Conservation (phyloP, 2,113 vertebrate species). For the Thinocorus orbignyianus region DNA sequence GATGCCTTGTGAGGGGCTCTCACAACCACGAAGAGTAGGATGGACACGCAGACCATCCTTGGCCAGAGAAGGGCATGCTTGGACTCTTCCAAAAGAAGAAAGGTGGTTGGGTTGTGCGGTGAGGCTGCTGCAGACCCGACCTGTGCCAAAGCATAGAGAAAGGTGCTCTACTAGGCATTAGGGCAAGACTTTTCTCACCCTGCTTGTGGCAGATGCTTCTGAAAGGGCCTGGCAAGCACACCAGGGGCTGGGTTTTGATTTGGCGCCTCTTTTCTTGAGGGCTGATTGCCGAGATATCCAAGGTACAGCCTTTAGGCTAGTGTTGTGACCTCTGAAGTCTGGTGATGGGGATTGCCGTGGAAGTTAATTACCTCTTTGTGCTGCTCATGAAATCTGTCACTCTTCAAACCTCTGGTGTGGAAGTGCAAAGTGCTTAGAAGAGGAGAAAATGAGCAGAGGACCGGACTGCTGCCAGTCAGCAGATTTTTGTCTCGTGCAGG, state of each 20-base stretch:
- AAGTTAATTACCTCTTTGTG: not conserved
- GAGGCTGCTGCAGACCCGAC: not conserved
- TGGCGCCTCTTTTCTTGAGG: not conserved
- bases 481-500: not conserved
- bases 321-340: not conserved
- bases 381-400: not conserved
- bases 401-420: not conserved
- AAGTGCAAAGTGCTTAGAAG: slow-evolving; percentile 17
- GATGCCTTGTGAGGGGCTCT: not conserved
- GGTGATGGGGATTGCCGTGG: not conserved
- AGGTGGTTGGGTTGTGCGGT: not conserved
- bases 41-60: not conserved
- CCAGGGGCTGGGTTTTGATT: not conserved
- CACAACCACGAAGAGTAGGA: not conserved
- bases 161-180: not conserved
- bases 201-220: not conserved
- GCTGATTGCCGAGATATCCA: not conserved
- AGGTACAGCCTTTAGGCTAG: not conserved
- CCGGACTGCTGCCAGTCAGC: not conserved
- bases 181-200: not conserved
- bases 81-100: not conserved
- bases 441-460: not conserved
- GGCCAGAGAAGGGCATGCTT: not conserved
- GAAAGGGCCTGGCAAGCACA: not conserved
- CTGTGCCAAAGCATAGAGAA: not conserved